phyloP scores from a whole-genome alignment of 2,797 vertebrate genomes.

The Pagetopsis macropterus region DNA sequence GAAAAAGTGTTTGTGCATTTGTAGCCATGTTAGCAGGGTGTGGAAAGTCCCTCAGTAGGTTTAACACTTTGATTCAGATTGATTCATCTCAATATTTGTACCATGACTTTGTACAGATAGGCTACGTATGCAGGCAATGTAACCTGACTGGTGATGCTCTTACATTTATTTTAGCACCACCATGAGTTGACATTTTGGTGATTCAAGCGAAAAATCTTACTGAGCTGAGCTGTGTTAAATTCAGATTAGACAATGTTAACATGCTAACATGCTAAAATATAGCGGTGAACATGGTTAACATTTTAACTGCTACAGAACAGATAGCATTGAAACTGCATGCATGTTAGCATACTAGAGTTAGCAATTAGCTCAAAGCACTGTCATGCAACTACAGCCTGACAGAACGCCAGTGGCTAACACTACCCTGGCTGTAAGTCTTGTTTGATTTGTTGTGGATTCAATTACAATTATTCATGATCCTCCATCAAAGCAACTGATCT shows the following conservation, averaged over 20 bases:
- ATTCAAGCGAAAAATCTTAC: background rate
- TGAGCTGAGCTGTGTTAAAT: background rate
- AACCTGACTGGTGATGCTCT: background rate
- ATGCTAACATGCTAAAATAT: slow-evolving; percentile 1
- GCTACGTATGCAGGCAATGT: background rate
- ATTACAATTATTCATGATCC: background rate
- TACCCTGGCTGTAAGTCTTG: background rate
- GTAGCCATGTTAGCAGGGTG: background rate
- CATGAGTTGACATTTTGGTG: background rate
- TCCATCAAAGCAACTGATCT: slow-evolving; percentile 4
- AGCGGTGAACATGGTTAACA: background rate
- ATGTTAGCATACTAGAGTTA: background rate
- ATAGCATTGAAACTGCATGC: background rate
- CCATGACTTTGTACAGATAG: background rate
- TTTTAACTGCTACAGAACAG: background rate
- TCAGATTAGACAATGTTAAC: background rate
- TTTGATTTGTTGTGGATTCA: background rate
- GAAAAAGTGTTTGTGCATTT: background rate
- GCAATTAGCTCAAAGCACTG: background rate
- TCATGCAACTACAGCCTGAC: background rate
- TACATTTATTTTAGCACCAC: background rate
- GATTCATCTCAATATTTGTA: background rate
- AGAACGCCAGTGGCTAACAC: background rate
- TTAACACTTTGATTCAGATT: background rate
- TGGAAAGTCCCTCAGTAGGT: background rate